Evolutionary conservation across 2,113 vertebrate genomes (phyloP).

Genomic region (Callospermophilus lateralis): DNA sequence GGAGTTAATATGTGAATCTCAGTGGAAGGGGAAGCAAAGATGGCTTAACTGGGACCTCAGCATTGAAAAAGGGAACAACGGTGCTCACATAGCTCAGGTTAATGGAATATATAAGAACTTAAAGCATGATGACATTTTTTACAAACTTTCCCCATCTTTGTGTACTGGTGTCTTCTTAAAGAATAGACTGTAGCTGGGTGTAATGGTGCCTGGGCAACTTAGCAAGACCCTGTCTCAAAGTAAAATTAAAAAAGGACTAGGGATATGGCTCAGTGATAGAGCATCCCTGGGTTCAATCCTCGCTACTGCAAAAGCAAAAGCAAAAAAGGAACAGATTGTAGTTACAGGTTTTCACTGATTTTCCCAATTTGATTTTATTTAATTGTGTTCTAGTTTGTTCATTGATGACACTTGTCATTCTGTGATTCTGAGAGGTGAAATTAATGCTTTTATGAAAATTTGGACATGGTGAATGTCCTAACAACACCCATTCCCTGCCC

Average conservation of each 20-base stretch:
- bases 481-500: neutral
- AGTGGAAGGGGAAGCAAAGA: neutral
- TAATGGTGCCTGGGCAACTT: neutral
- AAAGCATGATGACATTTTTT: neutral
- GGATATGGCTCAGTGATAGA: neutral
- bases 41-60: neutral
- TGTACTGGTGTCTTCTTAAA: neutral
- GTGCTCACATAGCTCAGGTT: neutral
- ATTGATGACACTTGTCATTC: neutral
- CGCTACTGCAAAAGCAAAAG: neutral
- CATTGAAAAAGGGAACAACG: neutral
- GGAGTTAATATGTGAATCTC: neutral
- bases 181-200: neutral
- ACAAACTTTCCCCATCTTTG: neutral
- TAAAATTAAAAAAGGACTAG: neutral
- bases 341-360: conserved; percentile 3
- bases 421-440: conserved; percentile 51
- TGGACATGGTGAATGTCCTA: neutral
- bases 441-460: conserved; percentile 37
- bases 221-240: neutral
- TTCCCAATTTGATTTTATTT: conserved; percentile 12
- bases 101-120: neutral
- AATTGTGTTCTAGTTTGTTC: conserved; percentile 15
- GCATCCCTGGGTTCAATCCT: neutral
- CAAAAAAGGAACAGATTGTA: neutral